phyloP scores from a whole-genome alignment of 2,113 vertebrate genomes.

The Sapajus apella region DNA sequence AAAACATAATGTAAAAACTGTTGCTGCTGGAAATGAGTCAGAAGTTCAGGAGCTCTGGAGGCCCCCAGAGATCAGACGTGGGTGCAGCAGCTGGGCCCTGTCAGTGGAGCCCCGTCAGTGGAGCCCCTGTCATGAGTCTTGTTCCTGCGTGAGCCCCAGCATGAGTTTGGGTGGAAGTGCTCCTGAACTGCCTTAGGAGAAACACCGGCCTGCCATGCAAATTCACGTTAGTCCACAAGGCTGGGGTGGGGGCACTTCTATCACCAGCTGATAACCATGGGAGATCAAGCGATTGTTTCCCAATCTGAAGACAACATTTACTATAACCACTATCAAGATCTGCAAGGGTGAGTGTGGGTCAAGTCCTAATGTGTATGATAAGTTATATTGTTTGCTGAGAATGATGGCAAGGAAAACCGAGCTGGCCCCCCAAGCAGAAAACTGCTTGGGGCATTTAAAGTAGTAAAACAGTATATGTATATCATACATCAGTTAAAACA shows the following conservation, averaged over 20 bases:
- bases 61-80: background rate
- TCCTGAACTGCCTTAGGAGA: background rate
- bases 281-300: background rate
- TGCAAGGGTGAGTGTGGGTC: background rate
- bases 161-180: too few species aligned
- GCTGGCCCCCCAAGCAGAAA: too few species aligned
- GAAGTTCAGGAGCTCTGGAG: background rate
- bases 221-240: background rate
- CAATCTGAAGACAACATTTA: background rate
- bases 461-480: too few species aligned
- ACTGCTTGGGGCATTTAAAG: too few species aligned
- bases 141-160: accelerated
- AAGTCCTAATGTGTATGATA: too few species aligned
- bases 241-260: accelerated
- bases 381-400: too few species aligned
- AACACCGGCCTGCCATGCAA: accelerated
- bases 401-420: too few species aligned
- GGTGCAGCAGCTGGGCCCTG: accelerated
- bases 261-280: background rate
- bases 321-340: background rate
- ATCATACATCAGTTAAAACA: too few species aligned
- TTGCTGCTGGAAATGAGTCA: background rate
- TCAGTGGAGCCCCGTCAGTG: accelerated
- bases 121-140: too few species aligned
- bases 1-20: background rate